These are phyloP conservation scores for Zalophus californianus DNA, from an alignment of 2,797 vertebrate species.

Conservation along the genomic window DNA sequence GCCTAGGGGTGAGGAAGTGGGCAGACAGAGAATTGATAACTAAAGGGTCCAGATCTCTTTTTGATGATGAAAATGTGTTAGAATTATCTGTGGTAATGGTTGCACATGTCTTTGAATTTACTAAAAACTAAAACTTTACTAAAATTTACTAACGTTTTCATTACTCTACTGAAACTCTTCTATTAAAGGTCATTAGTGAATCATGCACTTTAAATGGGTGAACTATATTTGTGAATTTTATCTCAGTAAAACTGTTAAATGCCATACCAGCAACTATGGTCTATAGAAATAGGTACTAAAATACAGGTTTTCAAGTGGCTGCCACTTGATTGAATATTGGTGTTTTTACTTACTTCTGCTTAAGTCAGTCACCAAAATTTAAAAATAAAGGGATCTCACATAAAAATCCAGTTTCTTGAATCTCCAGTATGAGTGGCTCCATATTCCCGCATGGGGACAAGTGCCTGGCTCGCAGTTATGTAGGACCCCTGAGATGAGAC, in stretches of 20 bases:
- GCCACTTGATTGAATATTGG: neutral
- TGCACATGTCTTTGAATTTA: neutral
- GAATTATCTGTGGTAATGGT: neutral
- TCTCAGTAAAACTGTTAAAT: neutral
- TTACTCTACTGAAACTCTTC: slow-evolving; percentile 7
- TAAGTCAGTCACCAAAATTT: neutral
- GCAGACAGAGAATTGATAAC: neutral
- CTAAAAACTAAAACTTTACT: neutral
- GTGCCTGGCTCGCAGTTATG: neutral
- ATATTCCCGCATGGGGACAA: neutral
- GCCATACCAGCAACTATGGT: neutral
- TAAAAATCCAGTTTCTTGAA: neutral
- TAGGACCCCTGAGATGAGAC: neutral
- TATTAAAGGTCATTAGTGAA: neutral
- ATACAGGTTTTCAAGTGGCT: neutral
- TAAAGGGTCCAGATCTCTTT: neutral
- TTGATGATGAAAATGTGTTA: neutral
- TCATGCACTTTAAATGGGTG: neutral
- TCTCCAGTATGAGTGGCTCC: neutral
- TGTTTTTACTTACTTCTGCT: neutral
- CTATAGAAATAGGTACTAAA: neutral
- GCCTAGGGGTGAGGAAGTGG: neutral
- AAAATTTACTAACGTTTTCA: neutral
- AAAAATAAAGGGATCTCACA: neutral
- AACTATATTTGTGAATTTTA: neutral